Percentiles rank a stretch among this genome's conserved stretches.
Conservation (phyloP, 2,797 vertebrate genomes). For the Sebastes jordani region DNA sequence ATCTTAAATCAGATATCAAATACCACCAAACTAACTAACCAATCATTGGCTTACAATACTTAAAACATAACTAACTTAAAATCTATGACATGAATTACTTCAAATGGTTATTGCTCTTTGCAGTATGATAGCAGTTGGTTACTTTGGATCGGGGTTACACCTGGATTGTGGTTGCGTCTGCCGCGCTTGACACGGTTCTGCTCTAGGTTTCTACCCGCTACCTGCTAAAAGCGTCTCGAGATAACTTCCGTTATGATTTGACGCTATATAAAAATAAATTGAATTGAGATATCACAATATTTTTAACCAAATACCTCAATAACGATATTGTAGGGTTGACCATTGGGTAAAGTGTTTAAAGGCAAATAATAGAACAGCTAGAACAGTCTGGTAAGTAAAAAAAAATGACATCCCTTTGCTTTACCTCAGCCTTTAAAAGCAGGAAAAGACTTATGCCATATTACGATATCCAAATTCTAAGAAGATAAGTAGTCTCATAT, state of each 20-base stretch:
- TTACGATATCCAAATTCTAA: background rate
- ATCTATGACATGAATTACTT: background rate
- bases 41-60: background rate
- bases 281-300: too few species aligned
- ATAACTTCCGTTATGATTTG: too few species aligned
- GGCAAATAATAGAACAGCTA: too few species aligned
- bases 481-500: background rate
- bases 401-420: background rate
- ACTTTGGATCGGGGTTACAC: background rate
- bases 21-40: conserved; percentile 15
- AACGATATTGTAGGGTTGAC: too few species aligned
- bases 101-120: background rate
- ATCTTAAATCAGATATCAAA: background rate
- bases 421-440: background rate
- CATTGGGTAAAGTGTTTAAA: too few species aligned
- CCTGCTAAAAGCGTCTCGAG: too few species aligned
- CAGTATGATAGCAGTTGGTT: background rate
- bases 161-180: too few species aligned
- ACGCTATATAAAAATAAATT: too few species aligned
- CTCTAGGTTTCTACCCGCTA: too few species aligned
- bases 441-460: background rate
- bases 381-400: too few species aligned
- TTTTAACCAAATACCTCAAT: too few species aligned
- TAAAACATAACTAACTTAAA: background rate
- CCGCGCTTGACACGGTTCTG: too few species aligned